phyloP scores from a whole-genome alignment of 2,888 invertebrate species.

The Dynastes tityus region DNA sequence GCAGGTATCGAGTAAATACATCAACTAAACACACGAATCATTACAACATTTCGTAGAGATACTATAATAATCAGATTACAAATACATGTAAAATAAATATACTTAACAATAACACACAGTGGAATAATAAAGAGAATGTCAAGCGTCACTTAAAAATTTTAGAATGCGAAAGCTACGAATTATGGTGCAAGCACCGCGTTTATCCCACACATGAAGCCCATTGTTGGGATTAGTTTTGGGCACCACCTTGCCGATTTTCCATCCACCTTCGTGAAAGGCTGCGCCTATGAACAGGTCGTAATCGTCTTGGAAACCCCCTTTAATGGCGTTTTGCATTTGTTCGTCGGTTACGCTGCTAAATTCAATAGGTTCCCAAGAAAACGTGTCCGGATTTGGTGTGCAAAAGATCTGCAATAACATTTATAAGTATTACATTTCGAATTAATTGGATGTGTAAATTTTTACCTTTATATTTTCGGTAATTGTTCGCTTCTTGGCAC shows the following conservation, averaged over 20 bases:
- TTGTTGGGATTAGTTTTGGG: not conserved
- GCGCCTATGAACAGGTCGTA: slow-evolving; percentile 8
- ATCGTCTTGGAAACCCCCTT: not conserved
- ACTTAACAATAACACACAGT: no score
- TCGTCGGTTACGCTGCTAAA: not conserved
- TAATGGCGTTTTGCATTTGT: not conserved
- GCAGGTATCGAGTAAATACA: no score
- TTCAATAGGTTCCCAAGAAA: not conserved
- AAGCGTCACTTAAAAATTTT: not conserved
- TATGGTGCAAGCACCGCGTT: not conserved
- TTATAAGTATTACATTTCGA: not conserved
- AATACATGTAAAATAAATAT: no score
- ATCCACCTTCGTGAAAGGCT: not conserved
- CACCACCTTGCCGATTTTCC: slow-evolving; percentile 23
- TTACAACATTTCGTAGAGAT: no score
- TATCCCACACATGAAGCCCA: slow-evolving; percentile 18
- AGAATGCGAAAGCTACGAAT: not conserved
- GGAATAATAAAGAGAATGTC: no score
- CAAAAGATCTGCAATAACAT: not conserved
- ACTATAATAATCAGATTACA: no score
- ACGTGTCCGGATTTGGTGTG: not conserved
- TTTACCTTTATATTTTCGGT: not conserved
- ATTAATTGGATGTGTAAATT: no score
- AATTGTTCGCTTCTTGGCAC: not conserved
- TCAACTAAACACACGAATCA: no score